Evolutionary conservation across 2,888 invertebrate genomes (phyloP).

Genomic region (Sminthurides aquaticus): DNA sequence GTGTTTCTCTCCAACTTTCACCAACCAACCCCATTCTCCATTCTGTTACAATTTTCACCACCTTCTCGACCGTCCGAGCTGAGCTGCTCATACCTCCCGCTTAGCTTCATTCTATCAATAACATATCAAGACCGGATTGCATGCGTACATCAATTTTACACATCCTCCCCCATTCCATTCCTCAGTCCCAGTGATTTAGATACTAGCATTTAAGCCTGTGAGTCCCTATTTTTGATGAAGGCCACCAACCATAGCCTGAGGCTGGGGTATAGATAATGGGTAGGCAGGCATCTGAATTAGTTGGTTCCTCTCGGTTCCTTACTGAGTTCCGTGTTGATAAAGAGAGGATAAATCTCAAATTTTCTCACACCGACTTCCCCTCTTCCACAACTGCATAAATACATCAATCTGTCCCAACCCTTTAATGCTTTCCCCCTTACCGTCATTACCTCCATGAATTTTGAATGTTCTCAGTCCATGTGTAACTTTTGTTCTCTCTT

Average conservation of each 20-base stretch:
- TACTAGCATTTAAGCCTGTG: too few species aligned
- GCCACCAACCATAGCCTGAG: too few species aligned
- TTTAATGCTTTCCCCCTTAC: background rate
- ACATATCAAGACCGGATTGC: background rate
- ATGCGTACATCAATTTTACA: background rate
- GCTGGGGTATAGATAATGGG: too few species aligned
- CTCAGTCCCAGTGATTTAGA: background rate
- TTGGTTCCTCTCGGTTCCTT: background rate
- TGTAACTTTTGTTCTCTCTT: background rate
- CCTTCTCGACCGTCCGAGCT: too few species aligned
- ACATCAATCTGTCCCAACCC: slow-evolving; percentile 5
- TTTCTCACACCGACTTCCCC: background rate
- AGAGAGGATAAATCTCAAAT: background rate
- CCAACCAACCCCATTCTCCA: too few species aligned
- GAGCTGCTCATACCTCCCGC: background rate
- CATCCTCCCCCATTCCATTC: background rate
- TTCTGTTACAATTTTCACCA: too few species aligned
- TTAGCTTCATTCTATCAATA: background rate
- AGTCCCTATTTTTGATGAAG: too few species aligned
- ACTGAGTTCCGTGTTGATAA: background rate
- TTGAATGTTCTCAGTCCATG: slow-evolving; percentile 2
- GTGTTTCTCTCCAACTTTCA: background rate
- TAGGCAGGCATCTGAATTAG: background rate
- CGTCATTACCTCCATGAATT: slow-evolving; percentile 7
- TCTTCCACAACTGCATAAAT: background rate